Evolutionary conservation across 2,888 invertebrate genomes (phyloP), one percentile per base, ranked within the genome.

Genomic region (Julus scandinavius): DNA sequence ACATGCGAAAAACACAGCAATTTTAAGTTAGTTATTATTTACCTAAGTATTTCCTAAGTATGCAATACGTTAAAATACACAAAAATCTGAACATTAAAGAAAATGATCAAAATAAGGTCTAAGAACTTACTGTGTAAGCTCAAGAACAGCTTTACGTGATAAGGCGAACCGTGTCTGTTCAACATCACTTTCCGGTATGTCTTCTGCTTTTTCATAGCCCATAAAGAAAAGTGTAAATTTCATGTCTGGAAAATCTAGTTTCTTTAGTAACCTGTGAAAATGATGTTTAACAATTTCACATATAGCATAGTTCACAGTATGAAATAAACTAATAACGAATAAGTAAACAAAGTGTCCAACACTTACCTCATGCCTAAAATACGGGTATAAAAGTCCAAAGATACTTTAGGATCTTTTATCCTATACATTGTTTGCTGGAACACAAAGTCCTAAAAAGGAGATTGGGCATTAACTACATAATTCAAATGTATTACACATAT

Each of bases 371-470:
- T 98, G 7, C 98, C 98, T 0, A 99, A 93, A 0, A 98, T 96
- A 87, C 96, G 95, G 0, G 97, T 96, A 93, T 98, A 98, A 92
- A 99, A 98, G 0, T 97, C 96, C 86, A 99, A 93, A 0, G 97
- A 96, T 90, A 94, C 95, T 89, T 95, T 94, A 0, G 98, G 98
- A 92, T 99, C 98, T 92, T 98, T 98, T 90, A 98, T 97, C 58
- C 98, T 95, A 92, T 96, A 96, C 98, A 99, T 99, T 0, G 98
- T 98, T 94, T 99, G 98, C 93, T 98, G 98, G 93, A 98, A 96
- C 90, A 98, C 94, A 92, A 96, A 98, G 89, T 96, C 97, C 96
- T 97, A 93, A 54, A 92, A 92, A 88, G 72, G 89, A 90, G 6
- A 29, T 13, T 17, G 38, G 9, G 45, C 13, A 50, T 50, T 50